Conservation (phyloP, 1,140 invertebrate genomes). For the Littorina saxatilis region DNA sequence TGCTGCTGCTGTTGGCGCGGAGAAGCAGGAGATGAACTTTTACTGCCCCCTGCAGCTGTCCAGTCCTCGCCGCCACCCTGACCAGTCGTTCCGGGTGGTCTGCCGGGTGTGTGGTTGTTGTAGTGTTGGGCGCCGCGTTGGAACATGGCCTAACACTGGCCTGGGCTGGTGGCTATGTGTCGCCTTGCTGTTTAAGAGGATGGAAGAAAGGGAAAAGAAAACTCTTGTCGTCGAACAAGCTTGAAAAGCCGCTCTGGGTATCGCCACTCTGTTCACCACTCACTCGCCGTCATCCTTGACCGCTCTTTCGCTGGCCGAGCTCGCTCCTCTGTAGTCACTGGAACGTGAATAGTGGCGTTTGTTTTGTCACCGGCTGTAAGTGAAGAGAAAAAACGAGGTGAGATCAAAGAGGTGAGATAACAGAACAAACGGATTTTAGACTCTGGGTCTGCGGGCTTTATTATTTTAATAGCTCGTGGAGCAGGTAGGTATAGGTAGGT, state of each 20-base stretch:
- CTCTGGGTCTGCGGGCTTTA: too few relatives aligned
- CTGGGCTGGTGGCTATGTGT: too few relatives aligned
- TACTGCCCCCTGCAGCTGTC: neutral
- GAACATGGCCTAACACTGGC: slow-evolving; percentile 6
- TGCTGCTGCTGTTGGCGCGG: neutral
- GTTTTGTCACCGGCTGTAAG: neutral
- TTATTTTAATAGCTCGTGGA: too few relatives aligned
- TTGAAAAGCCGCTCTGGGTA: neutral
- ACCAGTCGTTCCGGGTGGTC: neutral
- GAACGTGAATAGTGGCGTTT: slow-evolving; percentile 22
- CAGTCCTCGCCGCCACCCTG: neutral
- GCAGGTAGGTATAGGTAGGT: too few relatives aligned
- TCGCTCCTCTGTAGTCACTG: slow-evolving; percentile 16
- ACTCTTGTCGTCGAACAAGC: too few relatives aligned
- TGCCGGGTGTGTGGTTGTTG: neutral
- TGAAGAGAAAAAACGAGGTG: neutral
- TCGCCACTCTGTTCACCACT: neutral
- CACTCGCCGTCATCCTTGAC: neutral
- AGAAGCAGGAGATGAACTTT: too few relatives aligned
- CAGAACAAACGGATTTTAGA: neutral
- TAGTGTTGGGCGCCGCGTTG: neutral
- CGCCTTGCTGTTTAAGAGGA: slow-evolving; percentile 26
- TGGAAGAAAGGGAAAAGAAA: too few relatives aligned
- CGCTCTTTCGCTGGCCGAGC: neutral
- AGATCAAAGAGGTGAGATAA: neutral